Evolutionary conservation across 2,113 vertebrate species (phyloP), one percentile per base, ranked within the genome.

Genomic region (Pagrus major): DNA sequence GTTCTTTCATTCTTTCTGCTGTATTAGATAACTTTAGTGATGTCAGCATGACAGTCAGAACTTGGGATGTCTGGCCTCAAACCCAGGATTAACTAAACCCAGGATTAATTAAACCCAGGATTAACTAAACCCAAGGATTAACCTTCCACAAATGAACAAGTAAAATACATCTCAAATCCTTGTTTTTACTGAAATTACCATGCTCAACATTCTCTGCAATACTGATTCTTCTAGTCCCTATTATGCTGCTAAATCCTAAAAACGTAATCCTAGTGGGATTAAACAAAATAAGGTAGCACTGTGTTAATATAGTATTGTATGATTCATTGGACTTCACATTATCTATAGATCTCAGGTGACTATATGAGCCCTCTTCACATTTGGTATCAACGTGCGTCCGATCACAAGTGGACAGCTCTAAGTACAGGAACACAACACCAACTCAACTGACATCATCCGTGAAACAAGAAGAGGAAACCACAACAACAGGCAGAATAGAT

Each of bases 1-100:
- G 27, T 41, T 76, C 9, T 58, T 67, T 49, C 4, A 33, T 71
- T 79, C 6, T n/a, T 44, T 61, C 14, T 59, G 23, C 60, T 77
- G 12, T 61, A 5, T 55, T 23, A 35, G 46, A 51, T 2, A 60
- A 73, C n/a, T 21, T 61, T 27, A 35, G 56, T 66, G 61, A 54
- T 37, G 44, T 64, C 11, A 42, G 52, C 11, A 21, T 51, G 44
- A 14, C 41, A 10, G 51, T 8, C 18, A 15, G 59, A 47, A 54
- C 0, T 52, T 65, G 47, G 11, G 3, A 49, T 42, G 20, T 58
- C 39, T 10, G 1, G 6, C 20, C 47, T 0, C 12, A 23, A 49
- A 52, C 27, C 10, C 44, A 29, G 23, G 16, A 54, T 64, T 15
- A 58, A 44, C 37, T 14, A 27, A 58, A 72, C 29, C 21, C 21